phyloP scores from a whole-genome alignment of 2,797 vertebrate genomes.

The Notamacropus eugenii region DNA sequence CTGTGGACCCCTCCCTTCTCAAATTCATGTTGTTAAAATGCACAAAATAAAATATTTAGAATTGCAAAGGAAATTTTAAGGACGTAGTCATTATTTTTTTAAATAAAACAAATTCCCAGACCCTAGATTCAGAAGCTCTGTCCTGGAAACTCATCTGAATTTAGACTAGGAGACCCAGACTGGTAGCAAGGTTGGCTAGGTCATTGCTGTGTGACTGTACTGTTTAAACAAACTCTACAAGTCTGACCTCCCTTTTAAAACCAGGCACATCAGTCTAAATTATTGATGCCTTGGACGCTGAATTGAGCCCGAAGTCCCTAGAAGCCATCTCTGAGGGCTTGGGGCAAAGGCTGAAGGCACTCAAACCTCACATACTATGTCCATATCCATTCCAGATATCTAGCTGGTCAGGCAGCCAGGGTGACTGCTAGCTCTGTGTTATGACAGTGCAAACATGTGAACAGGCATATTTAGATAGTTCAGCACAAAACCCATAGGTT shows the following conservation, averaged over 20 bases:
- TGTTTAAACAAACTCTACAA: background rate
- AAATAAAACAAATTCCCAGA: background rate
- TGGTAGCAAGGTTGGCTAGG: background rate
- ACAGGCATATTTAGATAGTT: conserved; percentile 17
- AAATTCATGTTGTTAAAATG: background rate
- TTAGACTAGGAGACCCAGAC: background rate
- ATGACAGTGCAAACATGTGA: background rate
- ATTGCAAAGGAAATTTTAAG: background rate
- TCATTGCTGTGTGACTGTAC: background rate
- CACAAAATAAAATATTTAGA: background rate
- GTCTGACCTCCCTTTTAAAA: background rate
- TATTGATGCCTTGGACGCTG: background rate
- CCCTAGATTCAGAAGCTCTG: background rate
- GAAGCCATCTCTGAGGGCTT: background rate
- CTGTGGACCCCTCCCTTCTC: background rate
- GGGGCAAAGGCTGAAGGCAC: background rate
- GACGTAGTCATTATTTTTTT: background rate
- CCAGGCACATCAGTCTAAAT: background rate
- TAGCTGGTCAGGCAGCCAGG: background rate
- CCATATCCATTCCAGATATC: background rate
- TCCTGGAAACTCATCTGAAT: background rate
- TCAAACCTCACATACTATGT: background rate
- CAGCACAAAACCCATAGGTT: conserved; percentile 25
- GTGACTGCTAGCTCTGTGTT: background rate
- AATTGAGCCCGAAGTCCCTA: background rate